Evolutionary conservation across 1,140 invertebrate genomes (phyloP).

Genomic region (Cydia pomonella): DNA sequence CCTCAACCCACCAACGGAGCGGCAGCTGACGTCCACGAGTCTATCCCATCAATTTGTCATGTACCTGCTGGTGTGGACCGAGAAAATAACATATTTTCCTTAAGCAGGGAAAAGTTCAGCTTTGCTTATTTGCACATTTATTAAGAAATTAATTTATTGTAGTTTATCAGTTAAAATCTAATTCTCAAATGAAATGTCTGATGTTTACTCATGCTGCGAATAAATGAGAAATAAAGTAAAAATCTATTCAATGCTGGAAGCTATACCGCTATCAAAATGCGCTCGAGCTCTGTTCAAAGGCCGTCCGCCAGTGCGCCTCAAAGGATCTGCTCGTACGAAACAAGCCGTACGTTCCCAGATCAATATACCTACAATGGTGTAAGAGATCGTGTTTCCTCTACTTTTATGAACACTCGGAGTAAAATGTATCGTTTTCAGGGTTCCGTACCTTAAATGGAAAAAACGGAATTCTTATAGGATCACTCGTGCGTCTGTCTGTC

Average conservation of each 20-base stretch:
- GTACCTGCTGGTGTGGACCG: no score
- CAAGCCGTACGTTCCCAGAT: slow-evolving; percentile 60
- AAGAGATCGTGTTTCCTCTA: slow-evolving; percentile 45
- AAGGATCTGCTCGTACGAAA: slow-evolving; percentile 63
- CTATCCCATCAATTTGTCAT: no score
- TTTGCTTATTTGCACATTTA: no score
- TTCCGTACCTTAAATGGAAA: no score
- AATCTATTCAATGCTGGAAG: slow-evolving; percentile 63
- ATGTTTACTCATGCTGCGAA: slow-evolving; percentile 33
- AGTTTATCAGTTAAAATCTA: neutral
- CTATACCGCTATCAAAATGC: slow-evolving; percentile 67
- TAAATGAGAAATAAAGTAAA: slow-evolving; percentile 46
- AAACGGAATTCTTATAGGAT: no score
- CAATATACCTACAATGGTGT: slow-evolving; percentile 55
- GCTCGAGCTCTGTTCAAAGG: slow-evolving; percentile 59
- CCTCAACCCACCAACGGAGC: no score
- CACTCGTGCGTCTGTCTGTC: no score
- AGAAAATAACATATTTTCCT: no score
- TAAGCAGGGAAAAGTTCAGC: no score
- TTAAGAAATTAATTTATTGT: no score
- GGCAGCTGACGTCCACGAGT: no score
- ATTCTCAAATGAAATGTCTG: neutral
- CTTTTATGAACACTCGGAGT: slow-evolving; percentile 41
- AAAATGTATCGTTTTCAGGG: slow-evolving; percentile 50
- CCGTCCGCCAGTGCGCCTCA: slow-evolving; percentile 53